A percentile compares a stretch with the other conserved stretches of the same genome.
Evolutionary conservation across 2,888 invertebrate species (phyloP).

Genomic region (Synergus japonicus): DNA sequence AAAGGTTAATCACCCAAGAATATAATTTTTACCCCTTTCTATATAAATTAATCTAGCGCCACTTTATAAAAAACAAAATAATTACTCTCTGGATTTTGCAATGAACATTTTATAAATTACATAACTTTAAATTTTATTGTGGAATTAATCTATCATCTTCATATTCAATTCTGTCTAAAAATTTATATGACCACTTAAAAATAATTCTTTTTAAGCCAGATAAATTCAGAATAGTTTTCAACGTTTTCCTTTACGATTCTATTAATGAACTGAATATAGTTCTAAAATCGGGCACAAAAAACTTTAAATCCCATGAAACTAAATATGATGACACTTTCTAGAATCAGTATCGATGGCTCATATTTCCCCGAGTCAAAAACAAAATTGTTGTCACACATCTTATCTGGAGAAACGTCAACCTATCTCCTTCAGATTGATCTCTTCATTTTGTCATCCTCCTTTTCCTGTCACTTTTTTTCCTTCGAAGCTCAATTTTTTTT

Average conservation of each 20-base stretch:
- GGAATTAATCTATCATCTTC: too few species aligned
- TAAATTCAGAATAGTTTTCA: background rate
- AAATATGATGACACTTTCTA: background rate
- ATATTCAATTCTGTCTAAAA: too few species aligned
- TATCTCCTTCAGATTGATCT: constrained; percentile 33
- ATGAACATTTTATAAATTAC: background rate
- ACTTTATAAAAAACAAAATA: constrained; percentile 21
- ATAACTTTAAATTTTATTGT: background rate
- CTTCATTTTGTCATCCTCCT: constrained; percentile 12
- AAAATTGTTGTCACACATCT: constrained; percentile 8
- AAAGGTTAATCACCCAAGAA: constrained; percentile 25
- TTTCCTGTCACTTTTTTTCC: background rate
- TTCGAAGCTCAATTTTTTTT: constrained; percentile 20
- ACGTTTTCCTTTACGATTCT: background rate
- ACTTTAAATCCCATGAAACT: background rate
- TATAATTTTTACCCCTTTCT: constrained; percentile 33
- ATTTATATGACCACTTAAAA: too few species aligned
- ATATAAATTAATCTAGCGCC: background rate
- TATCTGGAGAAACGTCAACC: constrained; percentile 13
- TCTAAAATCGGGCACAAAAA: background rate
- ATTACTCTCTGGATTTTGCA: constrained; percentile 3
- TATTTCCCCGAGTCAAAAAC: background rate
- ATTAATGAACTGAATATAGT: background rate
- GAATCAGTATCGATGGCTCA: background rate
- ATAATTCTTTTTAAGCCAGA: too few species aligned